Evolutionary conservation across 2,888 invertebrate species (phyloP), one percentile per base, ranked within the genome.

Genomic region (Disparrhopalites patrizii): DNA sequence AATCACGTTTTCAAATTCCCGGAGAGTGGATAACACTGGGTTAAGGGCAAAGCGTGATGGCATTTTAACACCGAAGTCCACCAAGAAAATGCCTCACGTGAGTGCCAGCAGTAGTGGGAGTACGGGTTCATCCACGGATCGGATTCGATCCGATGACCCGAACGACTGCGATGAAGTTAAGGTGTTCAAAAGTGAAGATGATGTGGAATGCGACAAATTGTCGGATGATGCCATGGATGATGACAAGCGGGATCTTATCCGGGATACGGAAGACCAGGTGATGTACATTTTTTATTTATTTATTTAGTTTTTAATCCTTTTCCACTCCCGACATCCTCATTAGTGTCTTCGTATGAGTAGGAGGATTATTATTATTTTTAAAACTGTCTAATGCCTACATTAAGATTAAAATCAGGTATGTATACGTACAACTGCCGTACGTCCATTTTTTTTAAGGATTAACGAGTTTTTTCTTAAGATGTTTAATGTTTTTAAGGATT

Each of bases 91-190:
- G 68, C 68, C 68, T 40, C 64, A 64, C 60, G 68, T 64, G 62
- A 68, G 69, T 66, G 71, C 67, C 33, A 66, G 70, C 47, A 70
- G 67, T 38, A 70, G 69, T 62, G 70, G 68, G 23, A 67, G 67
- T 60, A 66, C 71, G 50, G 47, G 67, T 18, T 69, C 73, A 47
- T 71, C 73, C 25, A 65, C 68, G 20, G 66, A 65, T 36, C 68
- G 71, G 50, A 70, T 71, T 64, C 67, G 73, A 63, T 69, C 70
- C 62, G 75, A 75, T 55, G 75, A 75, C 68, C 73, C 75, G 18
- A 73, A 73, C 67, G 75, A 73, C 70, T 70, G 72, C 58, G 75
- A 75, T 64, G 75, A 75, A 66, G 73, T 75, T 52, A 75, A 73
- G 68, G 73, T 75, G 18, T 73, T 73, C 56, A 68, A 71, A 64